Evolutionary conservation across 1,140 invertebrate species (phyloP).

Genomic region (Drosophila pachea): DNA sequence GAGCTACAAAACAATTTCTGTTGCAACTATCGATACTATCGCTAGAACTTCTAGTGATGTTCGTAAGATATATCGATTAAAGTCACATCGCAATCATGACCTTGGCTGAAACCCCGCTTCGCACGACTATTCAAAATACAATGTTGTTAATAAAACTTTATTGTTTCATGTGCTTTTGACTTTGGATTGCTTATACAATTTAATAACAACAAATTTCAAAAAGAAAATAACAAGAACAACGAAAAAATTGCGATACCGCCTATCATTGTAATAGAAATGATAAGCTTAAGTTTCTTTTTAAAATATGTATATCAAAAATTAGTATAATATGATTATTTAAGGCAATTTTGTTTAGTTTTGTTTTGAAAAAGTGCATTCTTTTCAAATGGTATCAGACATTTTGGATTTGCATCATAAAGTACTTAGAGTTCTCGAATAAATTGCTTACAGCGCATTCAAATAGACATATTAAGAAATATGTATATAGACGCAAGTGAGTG

Average conservation of each 20-base stretch:
- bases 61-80: too few species aligned
- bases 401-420: slow-evolving; percentile 57
- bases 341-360: slow-evolving; percentile 41
- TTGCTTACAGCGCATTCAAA: slow-evolving; percentile 7
- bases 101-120: too few species aligned
- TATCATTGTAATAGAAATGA: slow-evolving; percentile 52
- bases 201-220: slow-evolving; percentile 46
- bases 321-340: slow-evolving; percentile 57
- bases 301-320: slow-evolving; percentile 60
- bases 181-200: slow-evolving; percentile 40
- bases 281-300: slow-evolving; percentile 38
- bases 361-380: slow-evolving; percentile 53
- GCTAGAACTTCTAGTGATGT: too few species aligned
- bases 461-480: not conserved
- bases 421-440: slow-evolving; percentile 36
- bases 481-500: not conserved
- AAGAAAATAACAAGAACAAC: slow-evolving; percentile 22
- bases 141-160: not conserved
- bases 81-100: too few species aligned
- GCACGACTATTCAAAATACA: too few species aligned
- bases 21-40: too few species aligned
- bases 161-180: slow-evolving; percentile 30
- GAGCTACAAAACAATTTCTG: not conserved
- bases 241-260: slow-evolving; percentile 37
- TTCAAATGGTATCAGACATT: slow-evolving; percentile 57